These are phyloP conservation scores for Aeoliscus strigatus DNA, from an alignment of 2,797 vertebrate genomes.

Conservation along the genomic window DNA sequence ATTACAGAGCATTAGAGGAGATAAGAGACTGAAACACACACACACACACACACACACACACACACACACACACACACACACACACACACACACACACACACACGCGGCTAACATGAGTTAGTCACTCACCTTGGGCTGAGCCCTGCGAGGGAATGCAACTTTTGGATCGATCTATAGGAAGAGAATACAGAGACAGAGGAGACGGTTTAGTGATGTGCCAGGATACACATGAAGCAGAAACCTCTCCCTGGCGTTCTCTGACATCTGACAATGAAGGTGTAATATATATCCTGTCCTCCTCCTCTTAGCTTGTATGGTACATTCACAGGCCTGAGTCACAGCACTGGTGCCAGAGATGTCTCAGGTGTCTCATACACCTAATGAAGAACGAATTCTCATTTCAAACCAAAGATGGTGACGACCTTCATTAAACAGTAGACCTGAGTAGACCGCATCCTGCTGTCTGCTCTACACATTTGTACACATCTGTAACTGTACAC, in stretches of 20 bases:
- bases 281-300: slow-evolving; percentile 8
- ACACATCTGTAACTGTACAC: no score
- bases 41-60: slow-evolving; percentile 21
- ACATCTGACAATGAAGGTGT: slow-evolving; percentile 15
- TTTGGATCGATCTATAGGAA: slow-evolving; percentile 93
- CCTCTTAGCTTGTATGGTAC: neutral
- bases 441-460: no score
- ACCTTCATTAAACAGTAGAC: no score
- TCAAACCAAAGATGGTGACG: no score
- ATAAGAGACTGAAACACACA: slow-evolving; percentile 31
- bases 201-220: slow-evolving; percentile 35
- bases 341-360: slow-evolving; percentile 6
- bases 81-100: slow-evolving; percentile 22
- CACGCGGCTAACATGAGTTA: slow-evolving; percentile 5
- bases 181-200: slow-evolving; percentile 51
- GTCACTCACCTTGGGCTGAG: slow-evolving; percentile 97
- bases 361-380: no score
- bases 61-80: slow-evolving; percentile 7
- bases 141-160: slow-evolving; percentile 96
- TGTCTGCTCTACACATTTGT: no score
- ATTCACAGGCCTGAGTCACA: slow-evolving; percentile 3
- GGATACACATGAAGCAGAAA: slow-evolving; percentile 6
- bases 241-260: slow-evolving; percentile 4
- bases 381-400: no score
- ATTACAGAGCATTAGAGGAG: slow-evolving; percentile 47